Evolutionary conservation across 1,140 invertebrate genomes (phyloP).

Genomic region (Laupala kohalensis): DNA sequence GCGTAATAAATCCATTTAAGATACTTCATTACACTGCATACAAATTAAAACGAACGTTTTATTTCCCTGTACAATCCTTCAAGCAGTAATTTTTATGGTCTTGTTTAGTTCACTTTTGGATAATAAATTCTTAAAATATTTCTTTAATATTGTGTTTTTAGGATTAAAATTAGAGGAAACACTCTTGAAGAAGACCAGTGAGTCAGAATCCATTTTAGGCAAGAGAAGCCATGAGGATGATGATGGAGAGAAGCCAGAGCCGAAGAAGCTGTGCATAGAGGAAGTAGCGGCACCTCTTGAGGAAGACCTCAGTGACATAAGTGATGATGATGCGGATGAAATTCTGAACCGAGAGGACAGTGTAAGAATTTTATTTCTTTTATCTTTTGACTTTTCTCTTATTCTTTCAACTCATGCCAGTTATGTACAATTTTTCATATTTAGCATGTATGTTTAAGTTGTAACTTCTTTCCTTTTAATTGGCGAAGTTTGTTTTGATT

Average conservation of each 20-base stretch:
- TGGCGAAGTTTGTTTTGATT: too few species aligned
- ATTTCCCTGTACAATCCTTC: too few species aligned
- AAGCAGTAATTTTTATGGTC: too few species aligned
- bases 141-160: neutral
- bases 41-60: too few species aligned
- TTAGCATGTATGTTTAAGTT: too few species aligned
- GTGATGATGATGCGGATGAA: conserved; percentile 67
- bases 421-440: too few species aligned
- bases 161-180: neutral
- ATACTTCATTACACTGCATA: too few species aligned
- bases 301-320: conserved; percentile 68
- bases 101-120: too few species aligned
- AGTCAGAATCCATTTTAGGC: conserved; percentile 12
- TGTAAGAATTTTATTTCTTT: conserved; percentile 28
- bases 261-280: conserved; percentile 32
- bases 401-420: too few species aligned
- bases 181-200: conserved; percentile 26
- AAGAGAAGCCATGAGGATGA: conserved; percentile 1
- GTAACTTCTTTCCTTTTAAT: too few species aligned
- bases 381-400: too few species aligned
- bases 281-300: conserved; percentile 32
- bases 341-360: conserved; percentile 61
- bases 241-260: conserved; percentile 26
- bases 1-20: too few species aligned
- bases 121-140: neutral